A percentile compares a stretch with the other conserved stretches of the same genome.
Conservation (phyloP, 2,113 vertebrate species). For the Phylloscopus trochiloides region DNA sequence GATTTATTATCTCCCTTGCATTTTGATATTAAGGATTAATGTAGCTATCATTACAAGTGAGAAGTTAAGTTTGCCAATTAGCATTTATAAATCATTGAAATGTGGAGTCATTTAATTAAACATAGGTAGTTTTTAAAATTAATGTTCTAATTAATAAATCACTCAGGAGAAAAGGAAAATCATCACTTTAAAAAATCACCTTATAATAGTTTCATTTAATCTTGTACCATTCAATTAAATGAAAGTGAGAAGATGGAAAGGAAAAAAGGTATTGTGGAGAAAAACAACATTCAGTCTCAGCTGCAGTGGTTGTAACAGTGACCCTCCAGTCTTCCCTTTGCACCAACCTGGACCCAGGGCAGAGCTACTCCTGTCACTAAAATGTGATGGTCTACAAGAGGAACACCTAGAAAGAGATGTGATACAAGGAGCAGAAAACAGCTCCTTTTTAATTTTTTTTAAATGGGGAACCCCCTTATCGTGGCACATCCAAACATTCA, state of each 20-base stretch:
- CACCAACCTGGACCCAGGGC: background rate
- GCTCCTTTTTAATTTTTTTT: background rate
- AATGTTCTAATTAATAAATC: conserved; percentile 50
- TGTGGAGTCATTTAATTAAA: conserved; percentile 11
- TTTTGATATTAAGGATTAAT: conserved; percentile 21
- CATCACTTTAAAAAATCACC: conserved; percentile 11
- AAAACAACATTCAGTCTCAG: background rate
- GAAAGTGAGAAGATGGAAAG: background rate
- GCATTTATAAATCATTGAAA: conserved; percentile 55
- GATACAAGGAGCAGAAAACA: background rate
- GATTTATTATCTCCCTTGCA: background rate
- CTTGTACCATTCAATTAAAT: background rate
- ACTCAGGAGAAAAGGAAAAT: conserved; percentile 31
- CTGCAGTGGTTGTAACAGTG: fast-evolving
- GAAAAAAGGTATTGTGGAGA: background rate
- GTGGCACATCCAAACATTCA: background rate
- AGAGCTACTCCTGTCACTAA: background rate
- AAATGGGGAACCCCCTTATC: background rate
- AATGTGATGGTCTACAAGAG: background rate
- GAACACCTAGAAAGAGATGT: background rate
- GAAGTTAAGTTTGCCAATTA: conserved; percentile 37
- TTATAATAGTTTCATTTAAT: conserved; percentile 34
- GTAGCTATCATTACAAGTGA: background rate
- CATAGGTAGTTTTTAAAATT: conserved; percentile 31
- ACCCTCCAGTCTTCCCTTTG: fast-evolving